Conservation (phyloP, 30 jellyfish, hydroid and myxozoan species). For the Rhopilema esculentum region DNA sequence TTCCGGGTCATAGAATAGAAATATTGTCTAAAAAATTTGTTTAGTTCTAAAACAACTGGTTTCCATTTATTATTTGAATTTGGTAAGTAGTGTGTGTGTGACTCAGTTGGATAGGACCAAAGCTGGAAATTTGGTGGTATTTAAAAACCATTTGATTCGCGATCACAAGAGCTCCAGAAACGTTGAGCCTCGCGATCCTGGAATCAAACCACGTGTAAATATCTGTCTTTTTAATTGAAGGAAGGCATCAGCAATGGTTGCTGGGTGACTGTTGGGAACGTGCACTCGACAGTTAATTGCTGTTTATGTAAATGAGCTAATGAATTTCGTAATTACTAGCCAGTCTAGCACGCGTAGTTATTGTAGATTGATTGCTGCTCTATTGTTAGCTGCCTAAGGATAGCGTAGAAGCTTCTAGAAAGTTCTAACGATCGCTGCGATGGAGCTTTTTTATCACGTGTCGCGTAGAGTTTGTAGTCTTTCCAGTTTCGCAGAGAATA, state of each 20-base stretch:
- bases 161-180: background rate
- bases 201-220: constrained; percentile 5
- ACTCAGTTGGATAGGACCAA: background rate
- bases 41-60: background rate
- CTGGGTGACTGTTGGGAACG: too few species aligned
- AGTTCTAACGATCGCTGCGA: too few species aligned
- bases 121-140: background rate
- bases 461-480: too few species aligned
- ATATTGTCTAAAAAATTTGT: background rate
- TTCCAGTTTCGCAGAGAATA: too few species aligned
- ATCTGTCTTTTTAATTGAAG: background rate
- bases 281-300: too few species aligned
- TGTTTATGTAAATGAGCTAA: too few species aligned
- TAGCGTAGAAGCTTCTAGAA: too few species aligned
- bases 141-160: background rate
- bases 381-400: too few species aligned
- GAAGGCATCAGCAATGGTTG: background rate
- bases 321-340: too few species aligned
- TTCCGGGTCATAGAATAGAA: background rate
- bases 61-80: background rate
- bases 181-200: background rate
- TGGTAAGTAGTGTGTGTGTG: background rate
- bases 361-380: too few species aligned
- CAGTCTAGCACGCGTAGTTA: too few species aligned
- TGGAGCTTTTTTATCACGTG: too few species aligned